Conservation (phyloP, 2,797 vertebrate genomes). For the Aplochiton taeniatus region DNA sequence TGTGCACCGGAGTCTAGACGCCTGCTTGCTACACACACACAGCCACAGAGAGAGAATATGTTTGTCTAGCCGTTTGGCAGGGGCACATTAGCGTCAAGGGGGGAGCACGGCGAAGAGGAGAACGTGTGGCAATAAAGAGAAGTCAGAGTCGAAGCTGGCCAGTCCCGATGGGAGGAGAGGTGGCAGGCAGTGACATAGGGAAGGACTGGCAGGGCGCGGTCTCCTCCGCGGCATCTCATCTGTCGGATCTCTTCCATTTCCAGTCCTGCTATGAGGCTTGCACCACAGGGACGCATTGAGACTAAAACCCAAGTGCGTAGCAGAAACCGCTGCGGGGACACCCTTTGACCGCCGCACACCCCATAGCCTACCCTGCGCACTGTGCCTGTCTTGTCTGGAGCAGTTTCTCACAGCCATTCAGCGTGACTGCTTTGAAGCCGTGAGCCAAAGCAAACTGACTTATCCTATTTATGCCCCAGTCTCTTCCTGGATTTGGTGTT, state of each 20-base stretch:
- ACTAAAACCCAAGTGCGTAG: constrained; percentile 50
- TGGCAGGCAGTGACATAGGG: constrained; percentile 76
- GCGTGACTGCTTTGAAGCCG: constrained; percentile 74
- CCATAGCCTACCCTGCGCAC: constrained; percentile 62
- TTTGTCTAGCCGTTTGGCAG: constrained; percentile 44
- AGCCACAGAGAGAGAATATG: constrained; percentile 6
- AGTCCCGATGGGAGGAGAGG: constrained; percentile 68
- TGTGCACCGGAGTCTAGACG: constrained; percentile 36
- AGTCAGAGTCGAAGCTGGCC: constrained; percentile 50
- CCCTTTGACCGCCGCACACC: constrained; percentile 80
- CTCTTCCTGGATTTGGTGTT: constrained; percentile 54
- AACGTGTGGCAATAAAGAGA: constrained; percentile 53
- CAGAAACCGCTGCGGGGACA: constrained; percentile 75
- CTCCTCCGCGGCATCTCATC: constrained; percentile 83
- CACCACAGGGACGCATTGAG: constrained; percentile 73
- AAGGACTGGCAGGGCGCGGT: constrained; percentile 85
- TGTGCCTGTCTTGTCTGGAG: constrained; percentile 63
- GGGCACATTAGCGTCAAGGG: constrained; percentile 20
- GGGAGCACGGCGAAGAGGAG: constrained; percentile 17
- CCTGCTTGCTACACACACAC: constrained; percentile 9
- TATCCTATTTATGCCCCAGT: constrained; percentile 77
- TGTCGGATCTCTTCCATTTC: constrained; percentile 84
- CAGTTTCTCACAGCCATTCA: constrained; percentile 71
- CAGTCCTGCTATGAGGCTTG: constrained; percentile 68
- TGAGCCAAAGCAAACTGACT: constrained; percentile 80